Conservation (phyloP, 1,140 invertebrate genomes). For the Carcinoscorpius rotundicauda region DNA sequence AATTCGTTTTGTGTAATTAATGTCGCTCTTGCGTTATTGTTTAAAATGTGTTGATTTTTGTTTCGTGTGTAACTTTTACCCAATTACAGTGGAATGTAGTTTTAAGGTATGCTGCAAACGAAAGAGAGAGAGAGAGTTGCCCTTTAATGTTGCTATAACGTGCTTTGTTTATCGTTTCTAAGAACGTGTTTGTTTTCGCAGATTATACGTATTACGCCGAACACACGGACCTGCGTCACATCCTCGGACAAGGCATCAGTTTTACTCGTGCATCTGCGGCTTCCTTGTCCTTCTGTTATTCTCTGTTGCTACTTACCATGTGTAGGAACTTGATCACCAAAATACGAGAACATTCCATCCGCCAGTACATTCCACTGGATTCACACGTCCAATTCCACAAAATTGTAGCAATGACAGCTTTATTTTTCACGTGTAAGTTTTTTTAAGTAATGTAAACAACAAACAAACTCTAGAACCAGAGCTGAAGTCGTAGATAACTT, state of each 20-base stretch:
- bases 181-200: neutral
- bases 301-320: conserved; percentile 88
- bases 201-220: conserved; percentile 40
- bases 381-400: conserved; percentile 98
- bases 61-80: too few relatives aligned
- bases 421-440: neutral
- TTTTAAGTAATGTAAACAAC: too few relatives aligned
- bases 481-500: too few relatives aligned
- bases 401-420: conserved; percentile 59
- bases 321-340: conserved; percentile 93
- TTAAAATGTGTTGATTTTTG: too few relatives aligned
- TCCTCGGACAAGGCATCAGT: conserved; percentile 97
- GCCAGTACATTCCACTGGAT: conserved; percentile 95
- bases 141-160: too few relatives aligned
- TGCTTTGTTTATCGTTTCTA: too few relatives aligned
- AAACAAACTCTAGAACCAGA: too few relatives aligned
- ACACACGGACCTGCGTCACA: conserved; percentile 87
- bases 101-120: too few relatives aligned
- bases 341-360: conserved; percentile 89
- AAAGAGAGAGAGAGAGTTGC: too few relatives aligned
- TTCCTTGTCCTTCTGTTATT: conserved; percentile 91
- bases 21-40: too few relatives aligned
- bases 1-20: too few relatives aligned
- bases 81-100: too few relatives aligned
- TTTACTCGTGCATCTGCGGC: conserved; percentile 94